A percentile compares a stretch with the other conserved stretches of the same genome.
Evolutionary conservation across 2,113 vertebrate genomes (phyloP).

Genomic region (Hipposideros armiger): DNA sequence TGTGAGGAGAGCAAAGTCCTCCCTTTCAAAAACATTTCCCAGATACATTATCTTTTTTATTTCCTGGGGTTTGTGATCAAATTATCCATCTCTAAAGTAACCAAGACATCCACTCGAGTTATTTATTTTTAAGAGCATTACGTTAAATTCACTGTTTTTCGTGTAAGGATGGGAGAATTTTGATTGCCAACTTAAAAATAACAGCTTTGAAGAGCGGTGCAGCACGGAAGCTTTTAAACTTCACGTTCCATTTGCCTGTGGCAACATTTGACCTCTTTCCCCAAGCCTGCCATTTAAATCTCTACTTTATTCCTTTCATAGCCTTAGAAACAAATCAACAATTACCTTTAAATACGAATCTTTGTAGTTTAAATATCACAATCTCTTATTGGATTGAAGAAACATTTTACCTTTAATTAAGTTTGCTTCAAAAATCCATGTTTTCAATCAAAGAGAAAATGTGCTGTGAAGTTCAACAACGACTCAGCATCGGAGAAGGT

Average conservation of each 20-base stretch:
- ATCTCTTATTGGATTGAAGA: conserved; percentile 50
- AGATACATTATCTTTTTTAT: neutral
- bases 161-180: conserved; percentile 51
- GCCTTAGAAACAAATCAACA: conserved; percentile 53
- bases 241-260: conserved; percentile 26
- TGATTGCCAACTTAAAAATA: conserved; percentile 65
- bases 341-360: conserved; percentile 55
- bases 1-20: neutral
- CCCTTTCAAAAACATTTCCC: neutral
- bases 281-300: conserved; percentile 56
- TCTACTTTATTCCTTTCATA: neutral
- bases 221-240: conserved; percentile 23
- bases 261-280: conserved; percentile 53
- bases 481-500: neutral
- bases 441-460: conserved; percentile 70
- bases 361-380: conserved; percentile 73
- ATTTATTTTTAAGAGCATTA: conserved; percentile 62
- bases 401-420: conserved; percentile 74
- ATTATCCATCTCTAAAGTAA: neutral
- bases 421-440: conserved; percentile 63
- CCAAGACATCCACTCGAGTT: conserved; percentile 28
- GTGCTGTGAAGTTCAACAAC: conserved; percentile 10
- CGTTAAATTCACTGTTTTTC: conserved; percentile 63
- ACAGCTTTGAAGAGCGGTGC: conserved; percentile 22
- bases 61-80: neutral